Evolutionary conservation across 92 coral and sea anemone genomes (phyloP), one percentile per base, ranked within the genome.

Genomic region (Zoanthus sociatus): DNA sequence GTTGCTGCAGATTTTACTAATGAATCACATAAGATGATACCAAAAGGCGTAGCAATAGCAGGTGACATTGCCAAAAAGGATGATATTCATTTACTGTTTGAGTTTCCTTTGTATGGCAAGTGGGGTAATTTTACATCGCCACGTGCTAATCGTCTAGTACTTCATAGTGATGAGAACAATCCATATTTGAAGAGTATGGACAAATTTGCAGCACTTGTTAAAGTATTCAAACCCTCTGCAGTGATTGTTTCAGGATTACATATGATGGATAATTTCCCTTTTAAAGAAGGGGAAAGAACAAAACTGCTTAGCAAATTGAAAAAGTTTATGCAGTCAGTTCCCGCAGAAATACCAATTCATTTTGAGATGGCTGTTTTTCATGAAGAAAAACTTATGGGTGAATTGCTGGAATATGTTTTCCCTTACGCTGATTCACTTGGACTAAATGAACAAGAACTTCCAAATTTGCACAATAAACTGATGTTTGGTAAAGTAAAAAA

Each of bases 351-450:
- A 31, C 93, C 93, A 58, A 89, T 97, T 14, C 99, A 97, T 79
- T 93, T 97, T 94, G 99, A 97, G 73, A 95, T 97, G 93, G 99
- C 94, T 16, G 94, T 94, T 7, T 95, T 97, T 85, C 98, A 94
- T 50, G 94, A 93, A 84, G 95, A 94, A 83, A 83, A 90, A 14
- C 87, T 93, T 58, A 93, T 97, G 92, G 86, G 74, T 33, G 95
- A 92, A 42, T 89, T 97, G 67, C 69, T 97, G 71, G 89, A 91
- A 70, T 87, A 95, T 81, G 83, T 97, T 64, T 87, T 97, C 78
- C 99, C 98, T 12, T 93, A 95, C 14, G 91, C 92, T 4, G 91
- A 94, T 77, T 95, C 98, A 18, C 68, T 97, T 73, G 99, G 99
- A 2, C 90, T 97, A 89, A 97, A 97, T 89, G 99, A 97, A 77